phyloP scores from a whole-genome alignment of 2,113 vertebrate genomes.

The Polypterus bichir region DNA sequence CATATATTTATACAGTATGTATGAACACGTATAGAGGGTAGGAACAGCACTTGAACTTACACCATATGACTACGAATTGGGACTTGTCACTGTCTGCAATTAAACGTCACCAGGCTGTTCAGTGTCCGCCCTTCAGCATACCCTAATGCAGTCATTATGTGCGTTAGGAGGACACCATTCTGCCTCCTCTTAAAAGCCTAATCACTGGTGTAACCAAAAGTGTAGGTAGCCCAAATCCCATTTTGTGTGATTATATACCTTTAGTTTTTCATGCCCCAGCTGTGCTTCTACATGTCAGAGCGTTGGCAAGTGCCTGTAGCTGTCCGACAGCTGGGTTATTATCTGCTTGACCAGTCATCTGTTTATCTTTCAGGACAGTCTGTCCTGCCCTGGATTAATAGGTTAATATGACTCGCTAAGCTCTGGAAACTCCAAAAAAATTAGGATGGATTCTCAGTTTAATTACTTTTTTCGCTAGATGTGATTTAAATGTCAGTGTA shows the following conservation, averaged over 20 bases:
- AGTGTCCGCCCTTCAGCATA: too few relatives aligned
- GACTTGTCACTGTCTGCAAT: too few relatives aligned
- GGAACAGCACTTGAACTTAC: too few relatives aligned
- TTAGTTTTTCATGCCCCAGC: slow-evolving; percentile 33
- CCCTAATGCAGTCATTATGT: too few relatives aligned
- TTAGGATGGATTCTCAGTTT: slow-evolving; percentile 10
- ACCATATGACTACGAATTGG: too few relatives aligned
- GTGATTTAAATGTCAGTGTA: slow-evolving; percentile 3
- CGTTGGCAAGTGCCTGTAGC: slow-evolving; percentile 16
- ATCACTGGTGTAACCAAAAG: too few relatives aligned
- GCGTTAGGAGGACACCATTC: too few relatives aligned
- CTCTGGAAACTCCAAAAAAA: slow-evolving; percentile 12
- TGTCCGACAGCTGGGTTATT: slow-evolving; percentile 20
- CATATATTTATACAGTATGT: too few relatives aligned
- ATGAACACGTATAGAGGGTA: too few relatives aligned
- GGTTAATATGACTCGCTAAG: slow-evolving; percentile 18
- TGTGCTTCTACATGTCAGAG: slow-evolving; percentile 2
- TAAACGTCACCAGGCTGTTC: too few relatives aligned
- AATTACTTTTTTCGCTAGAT: slow-evolving; percentile 16
- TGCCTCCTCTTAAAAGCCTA: too few relatives aligned
- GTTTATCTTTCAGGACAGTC: slow-evolving; percentile 33
- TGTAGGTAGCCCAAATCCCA: slow-evolving; percentile 7
- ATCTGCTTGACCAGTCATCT: slow-evolving; percentile 41
- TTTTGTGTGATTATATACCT: slow-evolving; percentile 27
- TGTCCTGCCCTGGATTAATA: slow-evolving; percentile 22